Base-by-base conservation (phyloP, 2,113 vertebrate species). In the Colius striatus region DNA sequence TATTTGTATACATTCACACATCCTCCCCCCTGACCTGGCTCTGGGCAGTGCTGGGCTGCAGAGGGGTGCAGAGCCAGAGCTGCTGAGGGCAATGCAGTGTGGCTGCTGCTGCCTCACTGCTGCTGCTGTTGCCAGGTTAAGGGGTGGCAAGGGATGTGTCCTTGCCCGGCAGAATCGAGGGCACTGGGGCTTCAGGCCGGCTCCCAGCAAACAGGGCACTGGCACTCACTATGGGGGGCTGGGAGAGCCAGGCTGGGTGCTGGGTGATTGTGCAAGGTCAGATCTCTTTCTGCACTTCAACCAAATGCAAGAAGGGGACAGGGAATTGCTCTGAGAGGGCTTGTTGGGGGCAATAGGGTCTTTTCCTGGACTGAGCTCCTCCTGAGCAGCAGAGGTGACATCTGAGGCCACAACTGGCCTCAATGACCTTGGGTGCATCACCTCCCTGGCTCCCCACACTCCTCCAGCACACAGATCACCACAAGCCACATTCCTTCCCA, bases 401-500 rank as follows among this genome's bases (percentile, higher is more conserved):
- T 68, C 87, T 45, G 2, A 16, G 38, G 77, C 38, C 88, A 66
- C 67, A 20, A 36, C 50, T 43, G 67, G 86, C 67, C 68, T 58
- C 84, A 23, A 54, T 92, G 93, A 95, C 93, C 89, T 96, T 96
- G 95, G 88, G 54, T 63, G 50, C 85, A 38, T 65, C 86, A 32
- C 63, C 51, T 45, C 66, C 32, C 23, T 6, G 0, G 14, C 11
- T 16, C 38, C 57, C 71, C 4, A 0, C 5, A 2, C 43, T 67
- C 16, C 16, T 29, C 10, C 3, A 0, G 22, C 82, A 12, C 48
- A 3, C 41, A 41, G 60, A 72, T 11, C 71, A 15, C 74, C 16
- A 6, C 60, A 5, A 80, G 10, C 41, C 27, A 3, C 7, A 0
- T 19, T 61, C 11, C 36, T 30, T 62, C 54, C 74, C 65, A 19